Percentiles rank a stretch among this genome's conserved stretches.
These are phyloP conservation scores for Jordanella pulchra DNA, from an alignment of 2,797 vertebrate species.

Conservation along the genomic window DNA sequence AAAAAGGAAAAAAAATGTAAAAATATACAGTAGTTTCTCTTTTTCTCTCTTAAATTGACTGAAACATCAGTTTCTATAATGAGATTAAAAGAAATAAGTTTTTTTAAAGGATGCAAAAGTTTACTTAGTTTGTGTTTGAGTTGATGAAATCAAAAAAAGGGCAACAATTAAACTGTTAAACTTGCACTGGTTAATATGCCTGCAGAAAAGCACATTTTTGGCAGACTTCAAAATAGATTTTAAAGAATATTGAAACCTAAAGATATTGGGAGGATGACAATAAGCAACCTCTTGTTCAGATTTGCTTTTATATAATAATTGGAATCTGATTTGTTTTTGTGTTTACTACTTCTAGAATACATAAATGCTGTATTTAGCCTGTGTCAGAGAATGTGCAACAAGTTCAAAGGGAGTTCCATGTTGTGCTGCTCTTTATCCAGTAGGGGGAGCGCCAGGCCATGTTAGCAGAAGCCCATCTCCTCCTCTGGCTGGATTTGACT, in stretches of 20 bases:
- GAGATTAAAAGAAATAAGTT: background rate
- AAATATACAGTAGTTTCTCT: too few relatives aligned
- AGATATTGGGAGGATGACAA: too few relatives aligned
- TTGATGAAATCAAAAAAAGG: background rate
- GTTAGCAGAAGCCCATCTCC: background rate
- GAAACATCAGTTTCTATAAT: background rate
- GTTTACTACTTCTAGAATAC: too few relatives aligned
- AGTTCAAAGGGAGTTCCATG: background rate
- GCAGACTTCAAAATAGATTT: background rate
- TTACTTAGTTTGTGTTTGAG: background rate
- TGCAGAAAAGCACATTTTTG: background rate
- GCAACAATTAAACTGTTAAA: background rate
- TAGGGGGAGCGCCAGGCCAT: too few relatives aligned
- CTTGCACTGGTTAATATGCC: background rate
- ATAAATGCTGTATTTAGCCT: too few relatives aligned
- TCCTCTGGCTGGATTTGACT: background rate
- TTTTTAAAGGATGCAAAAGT: background rate
- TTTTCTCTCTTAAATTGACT: too few relatives aligned
- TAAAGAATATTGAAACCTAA: too few relatives aligned
- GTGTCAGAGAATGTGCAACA: background rate
- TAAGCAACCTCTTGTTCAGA: too few relatives aligned
- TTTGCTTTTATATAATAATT: too few relatives aligned
- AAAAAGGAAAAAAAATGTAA: too few relatives aligned
- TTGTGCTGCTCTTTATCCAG: too few relatives aligned
- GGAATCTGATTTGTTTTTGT: too few relatives aligned